Percentiles rank a stretch among this genome's conserved stretches.
These are phyloP conservation scores for Mantis religiosa DNA, from an alignment of 2,888 invertebrate genomes.

Conservation along the genomic window DNA sequence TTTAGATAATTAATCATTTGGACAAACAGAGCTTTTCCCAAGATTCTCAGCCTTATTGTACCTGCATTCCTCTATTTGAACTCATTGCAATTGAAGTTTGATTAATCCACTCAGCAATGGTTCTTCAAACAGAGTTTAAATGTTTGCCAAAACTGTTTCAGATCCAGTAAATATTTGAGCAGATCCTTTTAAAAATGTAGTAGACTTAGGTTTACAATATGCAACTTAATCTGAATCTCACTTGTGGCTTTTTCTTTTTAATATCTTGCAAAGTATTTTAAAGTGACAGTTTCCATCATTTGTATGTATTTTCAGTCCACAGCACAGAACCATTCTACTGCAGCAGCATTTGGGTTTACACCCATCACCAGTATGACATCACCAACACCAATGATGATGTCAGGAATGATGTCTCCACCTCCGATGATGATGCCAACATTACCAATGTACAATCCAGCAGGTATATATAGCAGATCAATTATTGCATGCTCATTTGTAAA, in stretches of 20 bases:
- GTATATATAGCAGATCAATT: conserved; percentile 33
- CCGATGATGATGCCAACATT: conserved; percentile 40
- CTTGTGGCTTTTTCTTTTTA: neutral
- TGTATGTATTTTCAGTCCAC: neutral
- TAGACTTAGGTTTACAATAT: too few species aligned
- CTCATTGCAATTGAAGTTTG: too few species aligned
- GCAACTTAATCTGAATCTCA: neutral
- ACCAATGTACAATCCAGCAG: conserved; percentile 42
- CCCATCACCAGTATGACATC: conserved; percentile 39
- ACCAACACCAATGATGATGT: conserved; percentile 39
- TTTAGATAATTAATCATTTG: too few species aligned
- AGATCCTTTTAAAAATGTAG: too few species aligned
- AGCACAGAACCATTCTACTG: conserved; percentile 25
- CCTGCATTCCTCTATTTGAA: too few species aligned
- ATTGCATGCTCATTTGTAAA: neutral
- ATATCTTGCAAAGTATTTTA: neutral
- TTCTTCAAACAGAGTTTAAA: too few species aligned
- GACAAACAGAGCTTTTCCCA: too few species aligned
- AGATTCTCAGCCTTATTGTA: too few species aligned
- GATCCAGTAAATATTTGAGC: too few species aligned
- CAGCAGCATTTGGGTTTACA: conserved; percentile 36
- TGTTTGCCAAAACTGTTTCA: too few species aligned
- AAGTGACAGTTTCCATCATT: neutral
- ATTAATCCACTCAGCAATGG: too few species aligned
- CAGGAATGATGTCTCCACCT: conserved; percentile 41